Evolutionary conservation across 2,797 vertebrate genomes (phyloP).

Genomic region (Gymnodraco acuticeps): DNA sequence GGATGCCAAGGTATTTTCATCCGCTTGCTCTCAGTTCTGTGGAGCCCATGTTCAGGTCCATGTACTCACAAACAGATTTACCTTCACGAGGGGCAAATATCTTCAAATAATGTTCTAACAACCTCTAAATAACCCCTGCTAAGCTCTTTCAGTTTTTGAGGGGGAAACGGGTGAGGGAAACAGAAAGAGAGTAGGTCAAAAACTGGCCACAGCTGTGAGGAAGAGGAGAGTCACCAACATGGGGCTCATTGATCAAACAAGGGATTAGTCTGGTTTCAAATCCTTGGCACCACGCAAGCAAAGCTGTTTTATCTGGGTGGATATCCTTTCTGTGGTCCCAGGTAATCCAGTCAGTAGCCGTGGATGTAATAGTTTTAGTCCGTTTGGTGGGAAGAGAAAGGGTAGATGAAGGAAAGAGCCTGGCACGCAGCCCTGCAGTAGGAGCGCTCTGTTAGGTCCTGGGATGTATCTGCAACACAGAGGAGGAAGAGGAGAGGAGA

Average conservation of each 20-base stretch:
- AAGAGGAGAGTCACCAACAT: conserved; percentile 76
- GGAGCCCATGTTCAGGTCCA: conserved; percentile 59
- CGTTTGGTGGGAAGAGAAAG: conserved; percentile 71
- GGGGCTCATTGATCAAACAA: conserved; percentile 81
- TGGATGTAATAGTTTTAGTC: conserved; percentile 89
- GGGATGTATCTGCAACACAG: conserved; percentile 95
- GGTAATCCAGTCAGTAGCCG: conserved; percentile 93
- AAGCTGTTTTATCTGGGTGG: conserved; percentile 80
- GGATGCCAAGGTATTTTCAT: conserved; percentile 52
- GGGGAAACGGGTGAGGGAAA: conserved; percentile 45
- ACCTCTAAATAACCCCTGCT: conserved; percentile 72
- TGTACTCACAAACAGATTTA: conserved; percentile 61
- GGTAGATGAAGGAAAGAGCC: conserved; percentile 78
- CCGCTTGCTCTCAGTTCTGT: conserved; percentile 46
- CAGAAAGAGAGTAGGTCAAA: conserved; percentile 40
- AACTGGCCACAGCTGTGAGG: conserved; percentile 72
- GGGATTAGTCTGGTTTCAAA: conserved; percentile 81
- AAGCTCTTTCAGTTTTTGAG: conserved; percentile 67
- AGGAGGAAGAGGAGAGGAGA: conserved; percentile 69
- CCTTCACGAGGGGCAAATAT: conserved; percentile 51
- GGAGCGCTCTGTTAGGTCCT: conserved; percentile 92
- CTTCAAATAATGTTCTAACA: conserved; percentile 77
- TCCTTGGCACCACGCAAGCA: conserved; percentile 83
- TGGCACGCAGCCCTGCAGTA: conserved; percentile 72
- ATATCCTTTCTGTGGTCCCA: conserved; percentile 83